Evolutionary conservation across 2,888 invertebrate species (phyloP), one percentile per base, ranked within the genome.

Genomic region (Cinara cedri): DNA sequence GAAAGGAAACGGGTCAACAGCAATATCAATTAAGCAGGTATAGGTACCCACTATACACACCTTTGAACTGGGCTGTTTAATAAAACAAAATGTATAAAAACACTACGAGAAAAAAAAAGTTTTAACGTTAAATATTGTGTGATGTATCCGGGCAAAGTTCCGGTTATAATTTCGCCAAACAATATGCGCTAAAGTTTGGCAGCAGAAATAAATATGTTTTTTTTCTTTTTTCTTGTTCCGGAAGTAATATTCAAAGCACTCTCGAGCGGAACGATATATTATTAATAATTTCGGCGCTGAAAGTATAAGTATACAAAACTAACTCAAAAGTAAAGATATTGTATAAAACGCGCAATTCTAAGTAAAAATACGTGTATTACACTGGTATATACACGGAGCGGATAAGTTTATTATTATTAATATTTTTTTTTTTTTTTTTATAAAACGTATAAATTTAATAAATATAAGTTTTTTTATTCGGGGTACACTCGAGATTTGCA

Each of bases 201-300:
- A 68, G 46, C 19, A 55, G 19, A 57, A 76, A 68, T 57, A 24
- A 34, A 34, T 13, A 68, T 8, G 34, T 24, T 46, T 19, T 57
- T 42, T 21, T 13, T 57, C n/a, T 26, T 74, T 74, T 54, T 34
- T 74, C 54, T 54, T 34, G 42, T 54, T 65, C 54, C 34, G 49
- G 46, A 57, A n/a, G 76, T 57, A 68, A 76, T 75, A 75, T 75
- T 63, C 75, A n/a, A 57, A 62, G 66, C 51, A 46, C 66, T 76
- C 57, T 76, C 57, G 57, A 57, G 34, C 21, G 66, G 6, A 51
- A 19, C 76, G 49, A 66, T 65, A 75, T 68, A 57, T 76, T 68
- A 76, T 68, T 66, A 76, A 76, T 66, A 76, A 76, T 76, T 76
- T 76, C 46, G 11, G 66, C 21, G 57, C 46, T 34, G 46, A 46